Evolutionary conservation across 2,113 vertebrate genomes (phyloP).

Genomic region (Myrmophylax atrothorax): DNA sequence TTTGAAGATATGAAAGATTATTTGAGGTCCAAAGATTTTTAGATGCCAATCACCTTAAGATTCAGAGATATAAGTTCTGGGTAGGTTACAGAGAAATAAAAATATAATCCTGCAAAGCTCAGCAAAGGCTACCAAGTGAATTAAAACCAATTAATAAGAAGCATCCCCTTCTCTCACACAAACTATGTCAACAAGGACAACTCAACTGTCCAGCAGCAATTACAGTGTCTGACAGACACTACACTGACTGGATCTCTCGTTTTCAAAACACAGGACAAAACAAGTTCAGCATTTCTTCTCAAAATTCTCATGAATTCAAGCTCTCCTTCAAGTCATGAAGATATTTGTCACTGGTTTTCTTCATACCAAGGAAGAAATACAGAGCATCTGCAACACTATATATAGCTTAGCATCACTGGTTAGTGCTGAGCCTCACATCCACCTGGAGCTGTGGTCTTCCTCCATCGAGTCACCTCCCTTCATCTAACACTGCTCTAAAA

Average conservation of each 20-base stretch:
- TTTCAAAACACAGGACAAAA: neutral
- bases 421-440: neutral
- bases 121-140: neutral
- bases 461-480: neutral
- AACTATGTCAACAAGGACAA: neutral
- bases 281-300: neutral
- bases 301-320: neutral
- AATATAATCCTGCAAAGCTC: neutral
- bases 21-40: neutral
- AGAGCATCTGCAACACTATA: neutral
- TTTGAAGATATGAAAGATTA: rapidly evolving
- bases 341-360: neutral
- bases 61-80: neutral
- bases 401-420: neutral
- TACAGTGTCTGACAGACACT: neutral
- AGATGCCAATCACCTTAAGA: neutral
- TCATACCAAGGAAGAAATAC: neutral
- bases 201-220: neutral
- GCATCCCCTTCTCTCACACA: neutral
- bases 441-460: neutral
- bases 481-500: neutral
- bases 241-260: neutral
- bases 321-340: neutral
- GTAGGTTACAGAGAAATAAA: neutral
- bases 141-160: neutral